Evolutionary conservation across 1,140 invertebrate genomes (phyloP).

Genomic region (Drosophila melanica): DNA sequence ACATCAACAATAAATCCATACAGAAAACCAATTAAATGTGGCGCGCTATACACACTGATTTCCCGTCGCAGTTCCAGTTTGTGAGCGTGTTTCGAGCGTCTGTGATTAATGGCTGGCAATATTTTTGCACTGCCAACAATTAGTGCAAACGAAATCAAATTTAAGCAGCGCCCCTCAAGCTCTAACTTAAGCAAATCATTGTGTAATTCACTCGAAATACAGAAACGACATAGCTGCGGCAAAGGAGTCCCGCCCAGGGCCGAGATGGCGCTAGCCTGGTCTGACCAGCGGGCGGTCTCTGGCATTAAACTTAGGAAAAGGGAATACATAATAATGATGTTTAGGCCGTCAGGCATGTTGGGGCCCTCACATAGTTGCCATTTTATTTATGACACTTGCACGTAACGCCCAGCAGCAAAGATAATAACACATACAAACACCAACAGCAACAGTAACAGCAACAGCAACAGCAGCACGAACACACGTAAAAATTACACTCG

Average conservation of each 20-base stretch:
- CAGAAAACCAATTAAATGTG: constrained; percentile 60
- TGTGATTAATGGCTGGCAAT: constrained; percentile 71
- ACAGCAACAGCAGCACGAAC: constrained; percentile 2
- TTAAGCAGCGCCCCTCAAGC: constrained; percentile 52
- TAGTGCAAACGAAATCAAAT: constrained; percentile 75
- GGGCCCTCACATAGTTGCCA: constrained; percentile 61
- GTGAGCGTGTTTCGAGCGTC: constrained; percentile 35
- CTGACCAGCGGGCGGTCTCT: constrained; percentile 19
- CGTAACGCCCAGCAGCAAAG: constrained; percentile 73
- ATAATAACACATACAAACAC: constrained; percentile 63
- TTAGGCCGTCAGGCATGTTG: constrained; percentile 48
- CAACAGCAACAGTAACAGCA: not conserved
- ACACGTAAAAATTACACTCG: constrained; percentile 59
- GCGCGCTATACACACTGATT: not conserved
- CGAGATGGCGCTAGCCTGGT: not conserved
- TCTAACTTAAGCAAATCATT: constrained; percentile 33
- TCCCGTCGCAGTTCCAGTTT: too few relatives aligned
- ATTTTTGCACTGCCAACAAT: constrained; percentile 73
- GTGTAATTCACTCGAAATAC: constrained; percentile 37
- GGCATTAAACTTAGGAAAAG: constrained; percentile 29
- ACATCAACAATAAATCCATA: constrained; percentile 49
- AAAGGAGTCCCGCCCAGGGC: not conserved
- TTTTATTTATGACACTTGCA: constrained; percentile 81
- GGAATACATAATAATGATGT: constrained; percentile 68
- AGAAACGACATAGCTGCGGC: constrained; percentile 16